Conservation (phyloP, 23 tunicate species). For the Ascidia mentula region DNA sequence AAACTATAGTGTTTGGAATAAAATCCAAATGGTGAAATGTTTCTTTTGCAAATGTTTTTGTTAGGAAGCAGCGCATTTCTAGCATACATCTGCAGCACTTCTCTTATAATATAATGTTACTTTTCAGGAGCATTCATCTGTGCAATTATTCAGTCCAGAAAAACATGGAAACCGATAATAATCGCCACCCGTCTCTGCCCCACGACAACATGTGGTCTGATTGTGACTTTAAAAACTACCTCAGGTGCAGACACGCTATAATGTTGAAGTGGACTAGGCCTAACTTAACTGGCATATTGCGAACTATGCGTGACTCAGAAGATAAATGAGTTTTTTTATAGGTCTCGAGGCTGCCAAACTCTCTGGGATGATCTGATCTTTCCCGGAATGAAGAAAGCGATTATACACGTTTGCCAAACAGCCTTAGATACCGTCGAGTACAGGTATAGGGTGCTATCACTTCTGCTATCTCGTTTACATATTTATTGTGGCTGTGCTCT, state of each 20-base stretch:
- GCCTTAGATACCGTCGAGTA: constrained; percentile 85
- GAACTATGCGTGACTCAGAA: neutral
- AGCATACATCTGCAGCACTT: too few species aligned
- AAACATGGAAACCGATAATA: constrained; percentile 62
- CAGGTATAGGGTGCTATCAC: too few species aligned
- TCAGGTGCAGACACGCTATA: constrained; percentile 31
- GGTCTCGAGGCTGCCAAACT: constrained; percentile 67
- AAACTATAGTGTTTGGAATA: too few species aligned
- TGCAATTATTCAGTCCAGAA: constrained; percentile 97
- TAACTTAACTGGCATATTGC: neutral
- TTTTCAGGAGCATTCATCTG: constrained; percentile 70
- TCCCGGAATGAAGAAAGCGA: constrained; percentile 90
- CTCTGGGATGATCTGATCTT: constrained; percentile 78
- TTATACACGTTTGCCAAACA: constrained; percentile 80
- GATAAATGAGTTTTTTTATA: neutral
- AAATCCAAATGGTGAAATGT: too few species aligned
- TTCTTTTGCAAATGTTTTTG: too few species aligned
- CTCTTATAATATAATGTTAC: too few species aligned
- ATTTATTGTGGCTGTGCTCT: too few species aligned
- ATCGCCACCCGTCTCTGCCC: constrained; percentile 70
- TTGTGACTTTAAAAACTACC: constrained; percentile 54
- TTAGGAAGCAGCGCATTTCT: too few species aligned
- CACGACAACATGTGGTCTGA: constrained; percentile 87
- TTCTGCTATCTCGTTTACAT: too few species aligned
- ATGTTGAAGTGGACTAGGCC: neutral